Conservation (phyloP, 2,797 vertebrate genomes). For the Manis crassicaudata region DNA sequence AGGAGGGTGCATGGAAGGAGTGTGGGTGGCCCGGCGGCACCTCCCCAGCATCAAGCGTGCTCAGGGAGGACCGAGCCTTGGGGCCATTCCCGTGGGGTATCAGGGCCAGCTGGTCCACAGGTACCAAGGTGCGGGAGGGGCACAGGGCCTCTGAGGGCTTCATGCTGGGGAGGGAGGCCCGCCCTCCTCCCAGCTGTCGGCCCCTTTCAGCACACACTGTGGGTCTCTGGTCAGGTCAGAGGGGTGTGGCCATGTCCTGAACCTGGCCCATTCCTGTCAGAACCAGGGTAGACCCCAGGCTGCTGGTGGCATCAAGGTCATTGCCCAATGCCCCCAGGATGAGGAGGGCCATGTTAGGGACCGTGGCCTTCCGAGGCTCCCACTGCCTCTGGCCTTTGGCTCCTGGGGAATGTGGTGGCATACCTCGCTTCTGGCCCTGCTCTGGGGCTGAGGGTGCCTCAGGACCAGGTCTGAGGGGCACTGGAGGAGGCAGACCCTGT, state of each 20-base stretch:
- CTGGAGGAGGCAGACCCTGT: neutral
- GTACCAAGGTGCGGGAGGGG: neutral
- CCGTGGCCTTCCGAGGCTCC: too few relatives aligned
- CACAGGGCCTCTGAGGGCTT: too few relatives aligned
- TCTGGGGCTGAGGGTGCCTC: neutral
- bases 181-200: neutral
- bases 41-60: accelerated
- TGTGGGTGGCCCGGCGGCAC: accelerated
- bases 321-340: neutral
- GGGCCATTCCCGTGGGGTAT: neutral
- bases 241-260: too few relatives aligned
- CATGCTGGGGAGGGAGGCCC: too few relatives aligned
- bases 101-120: neutral
- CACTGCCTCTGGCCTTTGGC: neutral
- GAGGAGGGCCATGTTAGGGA: neutral
- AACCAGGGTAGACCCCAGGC: too few relatives aligned
- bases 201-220: neutral
- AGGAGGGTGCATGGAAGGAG: neutral
- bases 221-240: too few relatives aligned
- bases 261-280: too few relatives aligned
- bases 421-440: constrained; percentile 51
- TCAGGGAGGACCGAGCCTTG: neutral
- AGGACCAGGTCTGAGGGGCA: neutral
- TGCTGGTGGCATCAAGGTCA: too few relatives aligned
- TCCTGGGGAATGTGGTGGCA: accelerated